Evolutionary conservation across 2,888 invertebrate genomes (phyloP), one percentile per base, ranked within the genome.

Genomic region (Pterostichus niger): DNA sequence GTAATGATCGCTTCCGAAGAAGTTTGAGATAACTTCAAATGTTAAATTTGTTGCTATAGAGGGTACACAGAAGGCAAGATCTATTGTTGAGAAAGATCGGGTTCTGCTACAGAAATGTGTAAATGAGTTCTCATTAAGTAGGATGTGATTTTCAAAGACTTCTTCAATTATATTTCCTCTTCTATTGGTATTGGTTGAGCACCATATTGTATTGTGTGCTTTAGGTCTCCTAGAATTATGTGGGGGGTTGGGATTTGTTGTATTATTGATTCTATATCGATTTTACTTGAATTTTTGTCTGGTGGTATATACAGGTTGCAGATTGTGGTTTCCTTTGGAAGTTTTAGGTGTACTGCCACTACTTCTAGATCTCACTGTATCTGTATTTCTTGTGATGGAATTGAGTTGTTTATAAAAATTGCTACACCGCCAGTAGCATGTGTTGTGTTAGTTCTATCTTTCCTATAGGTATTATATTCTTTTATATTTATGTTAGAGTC

Each of bases 51-150:
- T 17, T 79, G 64, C 15, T 24, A 79, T 17, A 13, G 17, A 1
- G 5, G 64, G 61, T 13, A 64, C n/a, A 11, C 46, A 46, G 5
- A 79, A n/a, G 17, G 64, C 33, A 9, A 79, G 61, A 17, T 79
- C 64, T 44, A 64, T 79, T 9, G 11, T 49, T 1, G 64, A 46
- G 5, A 64, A 79, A 5, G 11, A 33, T n/a, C 79, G 64, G 11
- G 64, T 31, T 61, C 24, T 35, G 1, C 44, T n/a, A 31, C 79
- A 64, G n/a, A 64, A 64, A 10, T 79, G 64, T 10, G 79, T 64
- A 24, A 44, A 44, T 7, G n/a, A 24, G 6, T 46, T n/a, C 11
- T 79, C n/a, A 17, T 79, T 79, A 0, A 79, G 10, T 6, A 79
- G 9, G 1, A 40, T 5, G 40, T 40, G 40, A 6, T 40, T 40